Conservation (phyloP, 2,797 vertebrate species). For the Gymnodraco acuticeps region DNA sequence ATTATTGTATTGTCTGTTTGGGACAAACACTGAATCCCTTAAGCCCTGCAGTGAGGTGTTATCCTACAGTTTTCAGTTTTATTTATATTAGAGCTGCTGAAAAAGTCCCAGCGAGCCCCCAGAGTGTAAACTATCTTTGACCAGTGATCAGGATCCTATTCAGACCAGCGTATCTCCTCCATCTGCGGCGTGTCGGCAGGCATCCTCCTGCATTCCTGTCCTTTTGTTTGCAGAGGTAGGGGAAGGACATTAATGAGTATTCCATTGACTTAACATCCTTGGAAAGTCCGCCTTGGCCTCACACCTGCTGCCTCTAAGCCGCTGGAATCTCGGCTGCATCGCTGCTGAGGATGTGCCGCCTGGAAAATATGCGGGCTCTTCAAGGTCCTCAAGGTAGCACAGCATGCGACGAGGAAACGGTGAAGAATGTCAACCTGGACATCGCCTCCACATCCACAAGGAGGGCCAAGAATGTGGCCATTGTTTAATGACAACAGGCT, state of each 20-base stretch:
- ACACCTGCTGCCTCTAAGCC: slow-evolving; percentile 82
- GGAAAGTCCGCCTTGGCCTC: slow-evolving; percentile 82
- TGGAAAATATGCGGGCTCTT: slow-evolving; percentile 79
- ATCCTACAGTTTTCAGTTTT: slow-evolving; percentile 30
- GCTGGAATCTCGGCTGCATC: slow-evolving; percentile 68
- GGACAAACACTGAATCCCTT: slow-evolving; percentile 50
- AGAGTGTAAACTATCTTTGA: slow-evolving; percentile 75
- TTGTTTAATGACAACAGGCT: slow-evolving; percentile 76
- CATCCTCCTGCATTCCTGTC: slow-evolving; percentile 86
- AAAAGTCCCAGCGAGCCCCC: slow-evolving; percentile 67
- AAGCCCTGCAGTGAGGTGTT: slow-evolving; percentile 36
- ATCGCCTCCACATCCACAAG: slow-evolving; percentile 71
- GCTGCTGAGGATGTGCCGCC: slow-evolving; percentile 76
- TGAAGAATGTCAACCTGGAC: slow-evolving; percentile 80
- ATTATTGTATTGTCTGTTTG: slow-evolving; percentile 44
- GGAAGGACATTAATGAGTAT: slow-evolving; percentile 83
- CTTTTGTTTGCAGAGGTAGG: slow-evolving; percentile 84
- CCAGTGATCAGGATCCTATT: slow-evolving; percentile 78
- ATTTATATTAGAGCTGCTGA: slow-evolving; percentile 58
- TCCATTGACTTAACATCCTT: slow-evolving; percentile 87
- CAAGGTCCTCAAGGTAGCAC: slow-evolving; percentile 63
- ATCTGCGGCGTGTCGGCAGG: slow-evolving; percentile 78
- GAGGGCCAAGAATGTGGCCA: slow-evolving; percentile 82
- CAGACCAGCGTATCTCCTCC: slow-evolving; percentile 76
- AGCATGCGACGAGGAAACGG: slow-evolving; percentile 78